phyloP scores from a whole-genome alignment of 1,140 invertebrate species.

The Laodelphax striatellus region DNA sequence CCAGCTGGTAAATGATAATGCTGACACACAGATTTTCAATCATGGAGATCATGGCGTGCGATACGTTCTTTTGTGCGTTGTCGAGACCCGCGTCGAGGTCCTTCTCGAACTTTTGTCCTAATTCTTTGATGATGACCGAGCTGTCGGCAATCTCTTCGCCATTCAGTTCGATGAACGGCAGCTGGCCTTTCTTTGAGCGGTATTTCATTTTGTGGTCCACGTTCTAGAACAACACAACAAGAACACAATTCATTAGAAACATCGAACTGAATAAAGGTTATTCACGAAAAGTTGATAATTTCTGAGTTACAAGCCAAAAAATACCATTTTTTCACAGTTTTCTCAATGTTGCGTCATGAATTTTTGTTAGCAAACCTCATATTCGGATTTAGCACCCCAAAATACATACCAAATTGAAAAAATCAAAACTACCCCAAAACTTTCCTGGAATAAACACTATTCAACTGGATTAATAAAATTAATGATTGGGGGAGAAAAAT shows the following conservation, averaged over 20 bases:
- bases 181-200: conserved; percentile 82
- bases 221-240: conserved; percentile 54
- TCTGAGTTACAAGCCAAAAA: too few relatives aligned
- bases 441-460: too few relatives aligned
- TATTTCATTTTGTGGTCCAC: conserved; percentile 89
- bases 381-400: too few relatives aligned
- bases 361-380: too few relatives aligned
- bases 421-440: too few relatives aligned
- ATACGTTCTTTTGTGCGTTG: conserved; percentile 70
- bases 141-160: conserved; percentile 88
- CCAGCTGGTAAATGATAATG: background rate
- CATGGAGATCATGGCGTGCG: conserved; percentile 91
- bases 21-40: conserved; percentile 82
- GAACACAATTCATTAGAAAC: background rate
- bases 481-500: too few relatives aligned
- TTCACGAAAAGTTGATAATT: too few relatives aligned
- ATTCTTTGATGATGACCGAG: conserved; percentile 74
- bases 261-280: too few relatives aligned
- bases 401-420: too few relatives aligned
- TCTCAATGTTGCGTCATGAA: too few relatives aligned
- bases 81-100: conserved; percentile 70
- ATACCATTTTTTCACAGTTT: too few relatives aligned
- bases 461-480: too few relatives aligned
- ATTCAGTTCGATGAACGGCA: conserved; percentile 88
- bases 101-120: conserved; percentile 67